These are phyloP conservation scores for Malurus leucopterus DNA, from an alignment of 2,797 vertebrate species.

Conservation along the genomic window DNA sequence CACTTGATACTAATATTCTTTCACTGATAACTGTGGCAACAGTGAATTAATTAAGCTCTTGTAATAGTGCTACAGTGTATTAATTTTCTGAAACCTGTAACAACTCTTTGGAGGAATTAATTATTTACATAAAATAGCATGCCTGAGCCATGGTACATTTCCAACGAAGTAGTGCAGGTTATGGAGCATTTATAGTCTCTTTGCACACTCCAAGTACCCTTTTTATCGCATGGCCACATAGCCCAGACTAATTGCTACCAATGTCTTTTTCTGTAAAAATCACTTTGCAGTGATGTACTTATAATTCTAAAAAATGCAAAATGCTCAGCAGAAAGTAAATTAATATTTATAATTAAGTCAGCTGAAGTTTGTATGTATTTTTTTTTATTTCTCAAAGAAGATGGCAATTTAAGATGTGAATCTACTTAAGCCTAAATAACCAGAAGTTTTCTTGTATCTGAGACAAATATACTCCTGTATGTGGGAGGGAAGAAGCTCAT, in stretches of 20 bases:
- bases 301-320: neutral
- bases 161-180: neutral
- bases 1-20: neutral
- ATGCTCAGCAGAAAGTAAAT: neutral
- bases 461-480: neutral
- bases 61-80: neutral
- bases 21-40: neutral
- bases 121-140: neutral
- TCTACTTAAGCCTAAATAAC: neutral
- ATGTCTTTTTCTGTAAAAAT: neutral
- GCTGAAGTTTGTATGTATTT: neutral
- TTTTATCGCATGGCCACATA: neutral
- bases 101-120: neutral
- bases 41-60: neutral
- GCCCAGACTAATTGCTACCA: neutral
- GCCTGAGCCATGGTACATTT: neutral
- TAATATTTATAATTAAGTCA: neutral
- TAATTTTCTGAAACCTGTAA: neutral
- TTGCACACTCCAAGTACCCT: neutral
- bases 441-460: neutral
- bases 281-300: neutral
- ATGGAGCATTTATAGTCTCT: neutral
- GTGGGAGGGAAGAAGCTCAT: neutral
- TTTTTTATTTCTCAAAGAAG: neutral
- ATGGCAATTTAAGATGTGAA: neutral